These are phyloP conservation scores for Osmerus mordax DNA, from an alignment of 2,113 vertebrate genomes.

Conservation along the genomic window DNA sequence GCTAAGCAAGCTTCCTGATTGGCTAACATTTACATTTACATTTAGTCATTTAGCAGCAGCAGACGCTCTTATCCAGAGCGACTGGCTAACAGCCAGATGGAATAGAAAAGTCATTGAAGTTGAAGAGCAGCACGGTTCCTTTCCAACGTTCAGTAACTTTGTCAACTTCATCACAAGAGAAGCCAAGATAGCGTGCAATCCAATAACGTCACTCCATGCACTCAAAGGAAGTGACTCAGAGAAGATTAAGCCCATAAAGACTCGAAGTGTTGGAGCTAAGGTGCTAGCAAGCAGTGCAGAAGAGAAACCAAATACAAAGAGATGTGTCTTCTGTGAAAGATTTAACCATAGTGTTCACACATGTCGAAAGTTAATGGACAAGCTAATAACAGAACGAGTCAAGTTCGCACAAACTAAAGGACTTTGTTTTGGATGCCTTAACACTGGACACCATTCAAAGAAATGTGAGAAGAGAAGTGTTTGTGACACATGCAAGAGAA, in stretches of 20 bases:
- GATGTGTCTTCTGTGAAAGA: conserved; percentile 20
- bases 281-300: conserved; percentile 18
- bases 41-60: too few species aligned
- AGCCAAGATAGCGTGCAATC: conserved; percentile 30
- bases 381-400: conserved; percentile 3
- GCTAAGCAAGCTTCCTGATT: conserved; percentile 27
- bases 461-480: conserved; percentile 35
- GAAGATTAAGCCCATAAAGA: conserved; percentile 13
- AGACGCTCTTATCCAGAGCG: too few species aligned
- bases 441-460: conserved; percentile 29
- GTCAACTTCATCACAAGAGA: conserved; percentile 24
- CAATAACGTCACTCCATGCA: conserved; percentile 23
- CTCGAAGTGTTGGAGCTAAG: conserved; percentile 8
- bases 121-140: not conserved
- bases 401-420: conserved; percentile 8
- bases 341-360: conserved; percentile 11
- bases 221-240: conserved; percentile 19
- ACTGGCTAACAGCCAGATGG: conserved; percentile 27
- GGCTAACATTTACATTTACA: too few species aligned
- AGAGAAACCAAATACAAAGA: conserved; percentile 5
- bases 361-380: conserved; percentile 24
- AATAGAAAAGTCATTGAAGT: conserved; percentile 27
- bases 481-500: conserved; percentile 28
- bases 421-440: conserved; percentile 34
- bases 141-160: conserved; percentile 28